These are phyloP conservation scores for Luehdorfia chinensis DNA, from an alignment of 1,140 invertebrate genomes.

Conservation along the genomic window DNA sequence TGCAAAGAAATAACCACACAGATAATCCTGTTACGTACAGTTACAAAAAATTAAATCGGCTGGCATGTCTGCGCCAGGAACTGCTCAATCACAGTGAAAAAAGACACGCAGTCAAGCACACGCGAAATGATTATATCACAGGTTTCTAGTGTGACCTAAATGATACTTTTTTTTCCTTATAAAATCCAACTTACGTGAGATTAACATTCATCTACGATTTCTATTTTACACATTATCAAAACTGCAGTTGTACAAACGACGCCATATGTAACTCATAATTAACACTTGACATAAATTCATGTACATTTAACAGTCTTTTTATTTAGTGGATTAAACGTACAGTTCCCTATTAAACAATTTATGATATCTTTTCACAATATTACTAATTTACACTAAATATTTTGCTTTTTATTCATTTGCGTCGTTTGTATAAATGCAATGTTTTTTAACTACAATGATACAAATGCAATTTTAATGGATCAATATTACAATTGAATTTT, in stretches of 20 bases:
- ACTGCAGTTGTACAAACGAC: constrained; percentile 19
- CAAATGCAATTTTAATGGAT: constrained; percentile 22
- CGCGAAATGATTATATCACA: constrained; percentile 72
- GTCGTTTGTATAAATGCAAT: constrained; percentile 17
- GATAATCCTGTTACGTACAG: neutral
- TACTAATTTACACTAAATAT: constrained; percentile 13
- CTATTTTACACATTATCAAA: constrained; percentile 11
- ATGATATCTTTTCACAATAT: constrained; percentile 1
- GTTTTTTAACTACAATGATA: constrained; percentile 20
- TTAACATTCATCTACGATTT: constrained; percentile 14
- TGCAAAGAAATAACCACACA: constrained; percentile 10
- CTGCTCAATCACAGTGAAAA: constrained; percentile 44
- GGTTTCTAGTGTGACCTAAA: constrained; percentile 69
- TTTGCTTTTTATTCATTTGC: neutral
- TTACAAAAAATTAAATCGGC: constrained; percentile 2
- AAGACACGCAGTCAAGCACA: constrained; percentile 58
- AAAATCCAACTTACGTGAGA: constrained; percentile 15
- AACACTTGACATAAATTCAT: constrained; percentile 12
- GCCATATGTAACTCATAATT: constrained; percentile 5
- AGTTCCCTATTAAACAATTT: constrained; percentile 1
- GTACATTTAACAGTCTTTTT: constrained; percentile 14
- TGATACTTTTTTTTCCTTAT: constrained; percentile 48
- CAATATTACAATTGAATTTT: neutral
- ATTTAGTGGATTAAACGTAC: constrained; percentile 5
- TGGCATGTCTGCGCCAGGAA: constrained; percentile 25